Evolutionary conservation across 2,113 vertebrate species (phyloP).

Genomic region (Pollachius pollachius): DNA sequence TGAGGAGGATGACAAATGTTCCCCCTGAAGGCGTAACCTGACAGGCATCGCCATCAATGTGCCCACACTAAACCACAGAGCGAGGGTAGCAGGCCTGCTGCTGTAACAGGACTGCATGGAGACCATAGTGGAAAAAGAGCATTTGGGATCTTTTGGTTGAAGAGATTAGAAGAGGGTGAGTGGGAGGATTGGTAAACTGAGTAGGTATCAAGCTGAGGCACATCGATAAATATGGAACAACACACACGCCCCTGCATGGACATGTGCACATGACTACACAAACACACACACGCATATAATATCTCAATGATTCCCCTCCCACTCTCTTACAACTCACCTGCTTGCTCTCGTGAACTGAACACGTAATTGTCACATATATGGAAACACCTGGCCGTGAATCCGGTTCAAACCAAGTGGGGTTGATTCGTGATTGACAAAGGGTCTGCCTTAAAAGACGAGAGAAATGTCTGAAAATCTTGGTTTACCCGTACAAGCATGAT

Average conservation of each 20-base stretch:
- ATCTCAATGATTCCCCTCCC: slow-evolving; percentile 8
- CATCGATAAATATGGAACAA: slow-evolving; percentile 20
- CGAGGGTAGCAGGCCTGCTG: not conserved
- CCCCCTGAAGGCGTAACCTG: not conserved
- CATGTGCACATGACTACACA: not conserved
- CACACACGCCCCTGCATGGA: no score
- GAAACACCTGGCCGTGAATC: slow-evolving; percentile 28
- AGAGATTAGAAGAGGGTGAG: slow-evolving; percentile 27
- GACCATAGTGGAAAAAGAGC: not conserved
- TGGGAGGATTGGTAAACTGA: slow-evolving; percentile 39
- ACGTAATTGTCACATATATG: slow-evolving; percentile 35
- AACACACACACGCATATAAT: slow-evolving; percentile 26
- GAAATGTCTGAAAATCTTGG: slow-evolving; percentile 40
- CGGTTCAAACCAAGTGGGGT: slow-evolving; percentile 10
- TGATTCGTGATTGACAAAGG: slow-evolving; percentile 29
- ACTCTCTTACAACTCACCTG: slow-evolving; percentile 27
- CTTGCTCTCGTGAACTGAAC: slow-evolving; percentile 39
- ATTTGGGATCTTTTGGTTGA: slow-evolving; percentile 4
- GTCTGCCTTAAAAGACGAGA: slow-evolving; percentile 32
- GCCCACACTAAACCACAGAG: not conserved
- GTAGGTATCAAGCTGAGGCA: slow-evolving; percentile 44
- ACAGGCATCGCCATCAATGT: not conserved
- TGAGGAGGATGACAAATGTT: no score
- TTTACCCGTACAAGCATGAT: slow-evolving; percentile 47
- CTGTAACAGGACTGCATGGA: slow-evolving; percentile 6